Conservation (phyloP, 2,888 invertebrate species). For the Drosophila leonis region DNA sequence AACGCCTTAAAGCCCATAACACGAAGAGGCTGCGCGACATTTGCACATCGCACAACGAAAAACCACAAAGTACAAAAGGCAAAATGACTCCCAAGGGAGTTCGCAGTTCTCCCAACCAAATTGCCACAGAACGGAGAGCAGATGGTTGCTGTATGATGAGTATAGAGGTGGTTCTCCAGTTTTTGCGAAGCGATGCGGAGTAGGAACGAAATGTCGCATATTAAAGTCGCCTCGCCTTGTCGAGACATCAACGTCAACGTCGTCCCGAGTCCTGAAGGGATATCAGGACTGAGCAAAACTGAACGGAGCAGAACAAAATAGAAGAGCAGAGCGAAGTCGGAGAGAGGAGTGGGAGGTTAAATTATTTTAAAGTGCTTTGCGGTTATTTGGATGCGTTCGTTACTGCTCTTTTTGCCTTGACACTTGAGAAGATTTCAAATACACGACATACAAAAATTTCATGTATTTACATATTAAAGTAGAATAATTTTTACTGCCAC, state of each 20-base stretch:
- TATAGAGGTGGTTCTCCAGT: constrained; percentile 9
- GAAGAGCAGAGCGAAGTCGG: background rate
- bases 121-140: constrained; percentile 33
- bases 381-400: constrained; percentile 62
- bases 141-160: constrained; percentile 27
- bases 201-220: constrained; percentile 62
- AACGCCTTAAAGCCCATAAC: constrained; percentile 33
- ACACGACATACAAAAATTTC: constrained; percentile 34
- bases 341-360: constrained; percentile 35
- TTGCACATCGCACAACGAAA: constrained; percentile 37
- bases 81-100: constrained; percentile 73
- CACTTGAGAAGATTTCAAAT: constrained; percentile 45
- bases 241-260: constrained; percentile 41
- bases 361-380: constrained; percentile 75
- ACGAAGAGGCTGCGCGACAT: constrained; percentile 43
- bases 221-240: constrained; percentile 59
- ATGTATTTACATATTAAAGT: constrained; percentile 49
- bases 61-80: constrained; percentile 76
- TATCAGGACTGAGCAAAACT: constrained; percentile 1
- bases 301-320: background rate
- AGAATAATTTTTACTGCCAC: constrained; percentile 29
- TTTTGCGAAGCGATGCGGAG: constrained; percentile 45
- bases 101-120: constrained; percentile 38
- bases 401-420: constrained; percentile 52
- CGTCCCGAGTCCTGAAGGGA: constrained; percentile 17